Percentiles rank a stretch among this genome's conserved stretches.
These are phyloP conservation scores for Antechinus flavipes DNA, from an alignment of 2,113 vertebrate genomes.

Conservation along the genomic window DNA sequence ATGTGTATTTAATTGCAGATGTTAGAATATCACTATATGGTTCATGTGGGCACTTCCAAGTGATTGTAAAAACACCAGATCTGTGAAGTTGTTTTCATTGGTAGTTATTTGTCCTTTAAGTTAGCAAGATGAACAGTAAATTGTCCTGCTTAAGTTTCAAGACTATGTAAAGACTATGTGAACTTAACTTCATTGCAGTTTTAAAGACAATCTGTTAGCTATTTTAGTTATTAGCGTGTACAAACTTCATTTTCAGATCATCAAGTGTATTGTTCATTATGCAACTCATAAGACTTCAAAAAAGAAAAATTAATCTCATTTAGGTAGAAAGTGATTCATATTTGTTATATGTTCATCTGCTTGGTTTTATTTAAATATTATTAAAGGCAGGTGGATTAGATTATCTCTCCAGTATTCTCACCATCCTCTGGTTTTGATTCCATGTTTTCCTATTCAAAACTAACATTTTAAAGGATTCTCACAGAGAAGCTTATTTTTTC, in stretches of 20 bases:
- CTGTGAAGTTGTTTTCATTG: conserved; percentile 16
- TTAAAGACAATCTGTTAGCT: conserved; percentile 28
- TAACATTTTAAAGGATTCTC: background rate
- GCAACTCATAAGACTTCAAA: background rate
- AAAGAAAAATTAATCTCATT: conserved; percentile 5
- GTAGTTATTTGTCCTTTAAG: conserved; percentile 6
- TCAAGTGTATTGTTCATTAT: background rate
- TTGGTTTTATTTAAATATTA: background rate
- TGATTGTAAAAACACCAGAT: background rate
- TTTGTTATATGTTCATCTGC: background rate
- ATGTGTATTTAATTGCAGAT: background rate
- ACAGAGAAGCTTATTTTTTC: conserved; percentile 16
- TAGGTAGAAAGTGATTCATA: conserved; percentile 31
- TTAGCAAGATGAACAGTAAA: background rate
- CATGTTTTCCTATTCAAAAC: conserved; percentile 51
- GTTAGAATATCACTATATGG: background rate
- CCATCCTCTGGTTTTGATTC: conserved; percentile 35
- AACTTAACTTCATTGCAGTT: background rate
- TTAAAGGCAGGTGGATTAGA: background rate
- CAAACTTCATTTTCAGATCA: background rate
- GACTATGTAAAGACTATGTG: background rate
- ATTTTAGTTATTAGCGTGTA: conserved; percentile 26
- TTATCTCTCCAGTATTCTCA: background rate
- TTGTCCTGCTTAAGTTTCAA: conserved; percentile 1
- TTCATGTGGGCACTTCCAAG: background rate